Evolutionary conservation across 2,797 vertebrate genomes (phyloP), one percentile per base, ranked within the genome.

Genomic region (Epinephelus coioides): DNA sequence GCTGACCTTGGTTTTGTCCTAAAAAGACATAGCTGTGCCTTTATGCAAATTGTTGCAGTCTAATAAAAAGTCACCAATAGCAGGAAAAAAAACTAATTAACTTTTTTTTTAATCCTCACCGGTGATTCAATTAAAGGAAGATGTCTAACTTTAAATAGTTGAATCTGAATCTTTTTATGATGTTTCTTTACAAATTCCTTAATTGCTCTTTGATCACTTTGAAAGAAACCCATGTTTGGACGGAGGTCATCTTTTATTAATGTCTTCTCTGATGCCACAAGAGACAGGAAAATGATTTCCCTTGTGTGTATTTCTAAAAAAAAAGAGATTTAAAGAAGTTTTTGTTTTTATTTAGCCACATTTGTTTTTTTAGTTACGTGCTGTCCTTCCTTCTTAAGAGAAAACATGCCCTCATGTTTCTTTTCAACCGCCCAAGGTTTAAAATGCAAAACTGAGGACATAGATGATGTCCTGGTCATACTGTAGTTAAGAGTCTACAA

Each of bases 1-100:
- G 47, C 61, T 91, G 88, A 94, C 94, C 93, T 95, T 92, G 93
- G 90, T 90, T 84, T 82, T 78, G 86, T 83, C 86, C 88, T 78
- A 81, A 89, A 86, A 84, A 90, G 73, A 86, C 75, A 60, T 73
- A 64, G 55, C 81, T 64, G 56, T 27, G 83, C 67, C 64, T 90
- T 87, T 84, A 77, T 91, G 59, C 84, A 85, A 71, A 78, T 75
- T 84, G 73, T 81, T 69, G 55, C 72, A 73, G 73, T 73, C 76
- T 85, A 85, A 86, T 79, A 84, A 91, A 90, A 87, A 83, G 75
- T 90, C 81, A 79, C 50, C 78, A 78, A 84, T 61, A 60, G 56
- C 54, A 76, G 68, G 14, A 21, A 23, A 76, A 79, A 85, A 90
- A 88, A 82, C 69, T 47, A 87, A 90, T 89, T 89, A 88, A 87